Base-by-base conservation (phyloP, 2,797 vertebrate genomes). In the Gambelia wislizenii region DNA sequence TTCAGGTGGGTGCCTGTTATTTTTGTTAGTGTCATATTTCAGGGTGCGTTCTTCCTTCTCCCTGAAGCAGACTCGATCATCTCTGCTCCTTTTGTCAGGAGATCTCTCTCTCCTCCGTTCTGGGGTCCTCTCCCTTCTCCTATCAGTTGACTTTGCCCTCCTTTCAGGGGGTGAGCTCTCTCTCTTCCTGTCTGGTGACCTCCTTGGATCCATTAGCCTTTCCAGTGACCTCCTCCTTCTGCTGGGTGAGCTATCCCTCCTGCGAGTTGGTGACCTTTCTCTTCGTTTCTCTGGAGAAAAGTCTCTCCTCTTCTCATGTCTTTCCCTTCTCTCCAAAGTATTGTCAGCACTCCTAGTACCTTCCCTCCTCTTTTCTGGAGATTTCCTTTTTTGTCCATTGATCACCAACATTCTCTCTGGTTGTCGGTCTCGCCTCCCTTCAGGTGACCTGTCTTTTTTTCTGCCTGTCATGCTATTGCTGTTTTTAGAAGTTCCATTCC, bases 341-440 rank as follows among this genome's bases (percentile, higher is more conserved):
- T 98, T 98, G 70, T 99, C 98, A 0, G 98, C 97, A 0, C 98
- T 98, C 90, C 96, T 97, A 0, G 98, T 96, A 89, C 98, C 97
- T 91, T 97, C 95, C 87, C 96, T 94, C 82, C 96, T 97, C 95
- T 96, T 98, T 52, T 98, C 98, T 0, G 98, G 98, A 2, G 98
- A 97, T 49, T 94, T 95, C 92, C 95, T 95, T 94, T 97, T 97
- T 83, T 97, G 96, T 86, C 97, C 97, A 0, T 97, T 96, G 89
- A 97, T 96, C 84, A 96, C 95, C 83, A 96, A 95, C 95, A 95
- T 96, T 93, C 97, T 98, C 84, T 98, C 98, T 0, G 95, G 91
- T 80, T 95, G 98, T 91, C 96, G 97, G 42, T 97, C 97, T 78
- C 91, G 93, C 64, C 96, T 98, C 93, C 96, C 98, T 85, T 98